Evolutionary conservation across 2,888 invertebrate species (phyloP).

Genomic region (Physocephala rufipes): DNA sequence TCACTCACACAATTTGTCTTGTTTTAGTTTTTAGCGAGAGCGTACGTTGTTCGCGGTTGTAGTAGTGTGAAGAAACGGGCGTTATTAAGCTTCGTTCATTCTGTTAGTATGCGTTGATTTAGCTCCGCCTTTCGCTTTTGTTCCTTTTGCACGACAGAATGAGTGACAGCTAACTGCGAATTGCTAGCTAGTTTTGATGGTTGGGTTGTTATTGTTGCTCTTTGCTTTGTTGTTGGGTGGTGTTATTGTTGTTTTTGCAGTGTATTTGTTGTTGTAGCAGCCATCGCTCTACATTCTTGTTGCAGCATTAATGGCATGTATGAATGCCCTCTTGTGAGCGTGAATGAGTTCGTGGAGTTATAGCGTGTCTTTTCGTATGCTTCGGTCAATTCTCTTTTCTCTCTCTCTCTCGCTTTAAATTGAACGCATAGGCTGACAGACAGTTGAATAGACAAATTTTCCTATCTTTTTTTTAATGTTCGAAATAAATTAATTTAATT

Average conservation of each 20-base stretch:
- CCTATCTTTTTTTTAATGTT: conserved; percentile 34
- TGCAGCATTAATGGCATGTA: too few species aligned
- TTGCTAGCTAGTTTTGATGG: not conserved
- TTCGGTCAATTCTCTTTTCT: not conserved
- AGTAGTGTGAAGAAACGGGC: conserved; percentile 32
- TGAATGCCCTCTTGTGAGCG: not conserved
- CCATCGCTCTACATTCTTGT: conserved; percentile 22
- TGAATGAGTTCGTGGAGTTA: not conserved
- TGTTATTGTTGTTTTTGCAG: conserved; percentile 17
- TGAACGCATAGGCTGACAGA: not conserved
- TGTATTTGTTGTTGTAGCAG: conserved; percentile 24
- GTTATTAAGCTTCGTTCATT: conserved; percentile 18
- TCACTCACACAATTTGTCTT: not conserved
- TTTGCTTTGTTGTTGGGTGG: not conserved
- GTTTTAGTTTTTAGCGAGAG: conserved; percentile 7
- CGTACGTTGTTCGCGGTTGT: not conserved
- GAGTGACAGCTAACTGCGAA: not conserved
- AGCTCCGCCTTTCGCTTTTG: conserved; percentile 9
- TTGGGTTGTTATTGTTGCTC: not conserved
- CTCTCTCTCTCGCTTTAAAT: not conserved
- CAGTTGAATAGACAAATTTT: too few species aligned
- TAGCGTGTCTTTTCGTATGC: not conserved
- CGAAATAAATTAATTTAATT: conserved; percentile 30
- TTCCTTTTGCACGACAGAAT: not conserved
- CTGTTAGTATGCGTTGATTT: not conserved